Evolutionary conservation across 1,140 invertebrate species (phyloP), one percentile per base, ranked within the genome.

Genomic region (Trialeurodes vaporariorum): DNA sequence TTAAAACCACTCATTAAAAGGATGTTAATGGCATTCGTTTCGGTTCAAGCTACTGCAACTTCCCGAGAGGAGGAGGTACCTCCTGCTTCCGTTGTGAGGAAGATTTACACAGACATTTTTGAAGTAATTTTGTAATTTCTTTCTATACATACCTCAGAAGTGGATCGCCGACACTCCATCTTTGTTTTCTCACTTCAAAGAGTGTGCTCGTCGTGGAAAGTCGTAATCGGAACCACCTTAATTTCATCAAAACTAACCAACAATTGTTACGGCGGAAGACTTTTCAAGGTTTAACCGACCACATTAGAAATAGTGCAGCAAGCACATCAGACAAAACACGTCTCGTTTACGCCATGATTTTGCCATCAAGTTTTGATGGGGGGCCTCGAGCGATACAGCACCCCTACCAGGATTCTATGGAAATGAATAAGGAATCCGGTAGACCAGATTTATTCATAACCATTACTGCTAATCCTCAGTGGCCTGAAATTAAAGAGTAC

Each of bases 291-390:
- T 49, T 49, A 17, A 49, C 34, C 5, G 34, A 49, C 17, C 34
- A 49, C 17, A 49, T 49, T 49, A 49, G 17, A 49, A 49, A 49
- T 49, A 49, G 34, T 17, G 5, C 34, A 9, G 34, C 34, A 17
- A 49, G 17, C 34, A 49, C 34, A 49, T 49, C 34, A 2, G 40
- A 70, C 60, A 13, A 60, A 22, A 61, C 60, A 34, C 27, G 61
- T 5, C 24, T 75, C 0, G 74, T 72, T 2, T 25, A 58, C 11
- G 9, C 67, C 49, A 70, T 77, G 27, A 76, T 79, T 67, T 70
- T 83, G 34, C 80, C 81, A 60, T 77, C 81, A 25, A 71, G 75
- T 63, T 80, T 76, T 71, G 75, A 73, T 25, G 78, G 79, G 26
- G 73, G 74, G 64, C 77, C 79, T 21, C 69, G 78, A 58, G 74